Conservation (phyloP, 1,140 invertebrate species). For the Hyphantria cunea region DNA sequence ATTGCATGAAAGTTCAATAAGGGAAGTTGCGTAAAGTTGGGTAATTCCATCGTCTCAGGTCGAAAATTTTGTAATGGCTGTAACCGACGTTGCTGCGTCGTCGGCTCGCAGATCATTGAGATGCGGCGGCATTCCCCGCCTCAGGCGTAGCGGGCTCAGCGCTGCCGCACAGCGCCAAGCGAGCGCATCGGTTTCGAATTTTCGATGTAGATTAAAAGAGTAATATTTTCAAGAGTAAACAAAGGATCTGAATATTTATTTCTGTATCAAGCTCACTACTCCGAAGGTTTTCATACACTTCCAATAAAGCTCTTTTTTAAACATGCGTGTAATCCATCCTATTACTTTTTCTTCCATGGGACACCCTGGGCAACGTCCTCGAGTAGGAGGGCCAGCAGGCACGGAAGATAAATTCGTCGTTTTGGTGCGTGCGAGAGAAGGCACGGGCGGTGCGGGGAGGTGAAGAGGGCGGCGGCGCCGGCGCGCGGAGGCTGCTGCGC, state of each 20-base stretch:
- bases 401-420: conserved; percentile 79
- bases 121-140: conserved; percentile 33
- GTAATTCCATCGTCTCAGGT: conserved; percentile 42
- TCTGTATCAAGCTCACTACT: neutral
- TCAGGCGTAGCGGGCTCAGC: conserved; percentile 27
- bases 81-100: conserved; percentile 27
- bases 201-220: neutral
- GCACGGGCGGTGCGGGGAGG: conserved; percentile 61
- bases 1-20: conserved; percentile 47
- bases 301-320: no score
- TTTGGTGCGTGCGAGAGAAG: conserved; percentile 75
- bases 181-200: neutral
- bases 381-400: conserved; percentile 70
- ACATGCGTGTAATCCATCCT: no score
- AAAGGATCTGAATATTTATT: neutral
- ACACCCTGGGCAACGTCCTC: conserved; percentile 71
- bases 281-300: no score
- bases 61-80: conserved; percentile 56
- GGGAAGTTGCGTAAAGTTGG: conserved; percentile 57
- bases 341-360: conserved; percentile 21
- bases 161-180: no score
- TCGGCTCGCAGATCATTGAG: conserved; percentile 23
- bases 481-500: conserved; percentile 76
- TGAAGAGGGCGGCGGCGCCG: conserved; percentile 65
- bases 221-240: neutral